Percentiles rank a stretch among this genome's conserved stretches.
These are phyloP conservation scores for Folsomia manolachei DNA, from an alignment of 2,888 invertebrate species.

Conservation along the genomic window DNA sequence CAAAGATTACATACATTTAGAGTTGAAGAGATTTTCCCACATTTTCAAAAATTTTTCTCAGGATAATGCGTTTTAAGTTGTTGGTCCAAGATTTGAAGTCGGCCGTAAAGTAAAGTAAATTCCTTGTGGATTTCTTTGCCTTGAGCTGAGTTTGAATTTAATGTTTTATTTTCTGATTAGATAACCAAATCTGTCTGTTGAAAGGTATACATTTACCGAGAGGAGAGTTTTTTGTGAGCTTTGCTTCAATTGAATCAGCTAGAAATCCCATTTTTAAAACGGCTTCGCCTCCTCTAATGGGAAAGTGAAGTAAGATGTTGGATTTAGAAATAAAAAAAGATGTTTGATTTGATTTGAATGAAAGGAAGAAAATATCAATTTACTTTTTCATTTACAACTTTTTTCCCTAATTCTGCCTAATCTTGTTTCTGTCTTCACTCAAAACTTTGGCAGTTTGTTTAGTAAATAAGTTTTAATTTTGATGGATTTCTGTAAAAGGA, in stretches of 20 bases:
- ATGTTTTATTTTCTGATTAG: constrained; percentile 21
- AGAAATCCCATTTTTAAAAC: not conserved
- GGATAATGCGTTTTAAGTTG: not conserved
- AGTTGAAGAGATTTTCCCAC: constrained; percentile 6
- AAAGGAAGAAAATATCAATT: not conserved
- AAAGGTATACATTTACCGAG: not conserved
- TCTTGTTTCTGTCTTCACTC: not conserved
- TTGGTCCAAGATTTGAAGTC: not conserved
- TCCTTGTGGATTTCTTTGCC: not conserved
- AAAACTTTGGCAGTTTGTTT: not conserved
- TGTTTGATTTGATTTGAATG: not conserved
- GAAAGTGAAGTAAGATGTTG: not conserved
- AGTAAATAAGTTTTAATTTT: not conserved
- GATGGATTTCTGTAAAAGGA: too few species aligned
- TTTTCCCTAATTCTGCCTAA: not conserved
- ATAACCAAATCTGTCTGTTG: constrained; percentile 19
- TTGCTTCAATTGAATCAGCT: too few species aligned
- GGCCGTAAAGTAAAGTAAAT: not conserved
- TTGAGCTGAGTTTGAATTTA: constrained; percentile 1
- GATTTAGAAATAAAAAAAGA: not conserved
- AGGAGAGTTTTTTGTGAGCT: constrained; percentile 6
- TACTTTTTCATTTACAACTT: constrained; percentile 12
- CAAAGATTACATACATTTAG: constrained; percentile 7
- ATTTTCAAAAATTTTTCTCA: constrained; percentile 2
- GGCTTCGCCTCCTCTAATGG: not conserved